Evolutionary conservation across 2,888 invertebrate genomes (phyloP).

Genomic region (Lingula anatina): DNA sequence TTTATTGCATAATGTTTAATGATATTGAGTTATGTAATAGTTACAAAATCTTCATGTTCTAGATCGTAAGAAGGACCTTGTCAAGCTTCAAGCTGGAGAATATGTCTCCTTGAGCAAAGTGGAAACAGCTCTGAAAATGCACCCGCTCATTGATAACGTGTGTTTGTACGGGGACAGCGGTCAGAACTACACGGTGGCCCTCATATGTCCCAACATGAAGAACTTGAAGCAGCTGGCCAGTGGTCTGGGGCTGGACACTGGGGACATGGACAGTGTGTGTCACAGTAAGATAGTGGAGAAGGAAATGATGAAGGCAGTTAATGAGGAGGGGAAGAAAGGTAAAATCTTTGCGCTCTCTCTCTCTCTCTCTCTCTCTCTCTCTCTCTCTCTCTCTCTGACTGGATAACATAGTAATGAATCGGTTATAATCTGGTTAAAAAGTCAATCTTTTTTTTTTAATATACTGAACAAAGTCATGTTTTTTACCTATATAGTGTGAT

Average conservation of each 20-base stretch:
- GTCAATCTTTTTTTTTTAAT: too few species aligned
- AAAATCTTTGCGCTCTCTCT: too few species aligned
- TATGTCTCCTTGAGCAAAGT: conserved; percentile 97
- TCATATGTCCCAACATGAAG: conserved; percentile 73
- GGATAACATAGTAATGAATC: too few species aligned
- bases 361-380: too few species aligned
- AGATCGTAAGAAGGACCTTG: conserved; percentile 99
- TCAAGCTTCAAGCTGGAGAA: conserved; percentile 96
- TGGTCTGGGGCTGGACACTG: conserved; percentile 59
- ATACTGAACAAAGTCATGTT: too few species aligned
- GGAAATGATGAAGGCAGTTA: conserved; percentile 75
- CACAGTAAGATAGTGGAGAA: conserved; percentile 67
- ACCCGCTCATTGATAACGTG: conserved; percentile 90
- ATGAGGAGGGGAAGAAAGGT: conserved; percentile 83
- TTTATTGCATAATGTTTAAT: too few species aligned
- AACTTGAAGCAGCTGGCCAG: conserved; percentile 60
- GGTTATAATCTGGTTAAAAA: too few species aligned
- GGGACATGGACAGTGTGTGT: conserved; percentile 69
- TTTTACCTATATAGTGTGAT: too few species aligned
- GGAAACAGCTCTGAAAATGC: conserved; percentile 90
- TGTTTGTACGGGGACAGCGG: conserved; percentile 85
- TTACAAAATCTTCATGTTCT: conserved; percentile 23
- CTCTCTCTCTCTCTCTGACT: too few species aligned
- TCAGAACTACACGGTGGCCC: conserved; percentile 43
- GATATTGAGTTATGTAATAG: too few species aligned